These are phyloP conservation scores for Bacillus rossius DNA, from an alignment of 1,140 invertebrate species.

Conservation along the genomic window DNA sequence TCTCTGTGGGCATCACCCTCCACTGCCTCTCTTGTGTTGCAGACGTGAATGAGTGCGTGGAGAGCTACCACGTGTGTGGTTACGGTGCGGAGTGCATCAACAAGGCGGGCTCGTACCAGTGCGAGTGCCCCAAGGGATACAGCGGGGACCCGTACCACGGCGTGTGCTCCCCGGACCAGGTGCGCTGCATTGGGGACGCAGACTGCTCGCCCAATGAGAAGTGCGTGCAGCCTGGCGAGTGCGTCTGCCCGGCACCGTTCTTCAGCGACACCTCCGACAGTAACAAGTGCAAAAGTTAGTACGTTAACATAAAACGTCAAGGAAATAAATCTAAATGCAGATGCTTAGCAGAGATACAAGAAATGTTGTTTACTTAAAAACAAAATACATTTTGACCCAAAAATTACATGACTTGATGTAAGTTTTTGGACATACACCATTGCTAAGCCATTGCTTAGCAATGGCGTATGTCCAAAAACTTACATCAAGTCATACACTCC, in stretches of 20 bases:
- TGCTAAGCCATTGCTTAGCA: too few species aligned
- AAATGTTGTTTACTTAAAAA: too few species aligned
- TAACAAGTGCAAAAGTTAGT: conserved; percentile 75
- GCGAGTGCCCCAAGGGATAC: conserved; percentile 74
- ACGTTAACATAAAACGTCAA: not conserved
- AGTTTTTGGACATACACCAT: too few species aligned
- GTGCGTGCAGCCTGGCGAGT: conserved; percentile 85
- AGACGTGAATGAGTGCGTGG: conserved; percentile 79
- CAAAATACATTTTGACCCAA: too few species aligned
- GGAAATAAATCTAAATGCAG: not conserved
- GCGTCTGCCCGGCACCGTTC: conserved; percentile 82
- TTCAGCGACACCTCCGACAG: conserved; percentile 73
- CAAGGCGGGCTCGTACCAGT: conserved; percentile 67
- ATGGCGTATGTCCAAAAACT: too few species aligned
- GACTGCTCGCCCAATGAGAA: conserved; percentile 84
- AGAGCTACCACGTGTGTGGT: conserved; percentile 69
- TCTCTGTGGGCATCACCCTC: not conserved
- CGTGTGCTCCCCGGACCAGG: conserved; percentile 71
- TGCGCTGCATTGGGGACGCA: conserved; percentile 69
- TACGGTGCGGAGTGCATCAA: conserved; percentile 84
- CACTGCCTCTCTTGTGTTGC: not conserved
- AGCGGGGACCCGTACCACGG: conserved; percentile 52
- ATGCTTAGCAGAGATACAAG: too few species aligned
- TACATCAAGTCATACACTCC: too few species aligned
- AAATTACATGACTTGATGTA: too few species aligned